Base-by-base conservation (phyloP, 2,888 invertebrate species). In the Netelia fuscicornis region DNA sequence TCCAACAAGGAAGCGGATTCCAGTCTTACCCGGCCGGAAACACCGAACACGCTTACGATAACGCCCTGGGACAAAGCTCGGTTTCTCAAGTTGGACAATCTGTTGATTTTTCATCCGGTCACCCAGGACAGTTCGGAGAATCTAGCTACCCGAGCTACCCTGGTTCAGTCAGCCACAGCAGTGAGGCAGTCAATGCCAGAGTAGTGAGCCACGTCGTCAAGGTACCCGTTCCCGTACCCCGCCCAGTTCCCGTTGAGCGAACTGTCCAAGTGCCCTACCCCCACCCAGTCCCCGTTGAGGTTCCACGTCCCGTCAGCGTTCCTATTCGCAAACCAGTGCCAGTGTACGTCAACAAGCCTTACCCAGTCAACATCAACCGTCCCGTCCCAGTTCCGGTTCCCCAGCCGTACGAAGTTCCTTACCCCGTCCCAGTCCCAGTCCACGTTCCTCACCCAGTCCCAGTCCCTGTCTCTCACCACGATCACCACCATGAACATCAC, bases 361-460 rank as follows among this genome's bases (percentile, higher is more conserved):
- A 86, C 25, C 83, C 85, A 8, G 85, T 90, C n/a, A 72, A 75
- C 30, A 84, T 87, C 8, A 67, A 87, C 65, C 86, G 85, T 37
- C 86, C 87, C 6, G 74, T 89, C 13, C 88, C 89, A n/a, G 86
- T 89, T 0, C 71, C 85, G 1, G 86, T 87, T 10, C 70, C 78
- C 8, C 68, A 75, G n/a, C 83, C 65, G 37, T 72, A 42, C 75
- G 52, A 75, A n/a, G 85, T 87, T 10, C 86, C 85, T 48, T 77
- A 86, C 6, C 79, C 80, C 9, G 56, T 85, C 2, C 82, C 86
- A 5, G 74, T 85, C 37, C 62, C 74, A 0, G 67, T 83, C 10
- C 13, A 67, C 48, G 60, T 67, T 44, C 64, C 65, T 13, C 74
- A 75, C 52, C 48, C 67, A 67, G 44, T 42, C 74, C 58, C 25